Conservation (phyloP, 2,797 vertebrate species). For the Pangasius macronema region DNA sequence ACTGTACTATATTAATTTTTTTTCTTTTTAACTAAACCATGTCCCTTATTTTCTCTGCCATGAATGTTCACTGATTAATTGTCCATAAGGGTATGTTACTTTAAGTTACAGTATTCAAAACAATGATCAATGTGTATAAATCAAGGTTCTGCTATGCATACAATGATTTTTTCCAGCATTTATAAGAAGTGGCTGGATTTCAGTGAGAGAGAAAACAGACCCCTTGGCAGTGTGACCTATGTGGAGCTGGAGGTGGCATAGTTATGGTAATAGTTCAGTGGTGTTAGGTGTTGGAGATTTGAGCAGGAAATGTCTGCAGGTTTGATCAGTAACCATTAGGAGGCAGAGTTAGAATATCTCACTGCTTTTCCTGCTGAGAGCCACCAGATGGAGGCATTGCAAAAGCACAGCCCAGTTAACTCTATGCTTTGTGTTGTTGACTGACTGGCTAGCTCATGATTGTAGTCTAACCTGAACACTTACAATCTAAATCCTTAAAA, state of each 20-base stretch:
- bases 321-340: slow-evolving; percentile 13
- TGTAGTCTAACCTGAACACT: background rate
- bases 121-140: background rate
- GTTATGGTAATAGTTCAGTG: background rate
- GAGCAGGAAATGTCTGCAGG: background rate
- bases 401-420: background rate
- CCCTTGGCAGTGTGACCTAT: background rate
- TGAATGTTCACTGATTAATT: too few species aligned
- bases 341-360: slow-evolving; percentile 5
- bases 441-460: background rate
- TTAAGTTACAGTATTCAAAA: too few species aligned
- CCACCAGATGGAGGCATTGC: slow-evolving; percentile 24
- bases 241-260: background rate
- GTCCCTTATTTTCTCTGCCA: background rate
- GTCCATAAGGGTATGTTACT: too few species aligned
- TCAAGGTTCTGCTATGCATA: background rate
- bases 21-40: background rate
- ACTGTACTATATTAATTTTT: background rate
- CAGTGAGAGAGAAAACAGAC: background rate
- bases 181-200: background rate
- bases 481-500: background rate
- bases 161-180: background rate
- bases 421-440: background rate
- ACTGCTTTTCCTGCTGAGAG: background rate
- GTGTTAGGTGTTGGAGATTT: background rate